phyloP scores from a whole-genome alignment of 1,140 invertebrate species.

The Diuraphis noxia region DNA sequence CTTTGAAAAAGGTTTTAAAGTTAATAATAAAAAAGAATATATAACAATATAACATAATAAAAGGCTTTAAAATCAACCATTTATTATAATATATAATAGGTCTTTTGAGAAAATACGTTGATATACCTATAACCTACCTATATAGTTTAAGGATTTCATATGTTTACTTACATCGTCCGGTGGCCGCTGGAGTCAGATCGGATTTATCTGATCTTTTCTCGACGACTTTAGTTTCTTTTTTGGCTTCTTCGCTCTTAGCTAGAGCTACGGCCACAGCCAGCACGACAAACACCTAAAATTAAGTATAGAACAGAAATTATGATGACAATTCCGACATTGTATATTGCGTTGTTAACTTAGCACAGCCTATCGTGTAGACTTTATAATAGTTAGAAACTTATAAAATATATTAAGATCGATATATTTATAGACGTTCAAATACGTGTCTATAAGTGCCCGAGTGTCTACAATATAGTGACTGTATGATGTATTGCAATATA shows the following conservation, averaged over 20 bases:
- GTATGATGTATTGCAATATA: background rate
- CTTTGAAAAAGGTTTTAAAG: background rate
- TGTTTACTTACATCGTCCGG: constrained; percentile 33
- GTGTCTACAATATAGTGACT: background rate
- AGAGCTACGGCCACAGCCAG: constrained; percentile 39
- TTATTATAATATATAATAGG: background rate
- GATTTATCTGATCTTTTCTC: constrained; percentile 39
- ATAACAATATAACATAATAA: background rate
- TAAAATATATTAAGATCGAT: background rate
- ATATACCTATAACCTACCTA: too few relatives aligned
- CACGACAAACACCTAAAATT: constrained; percentile 10
- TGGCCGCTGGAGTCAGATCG: constrained; percentile 19
- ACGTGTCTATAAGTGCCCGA: background rate
- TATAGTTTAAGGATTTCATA: background rate
- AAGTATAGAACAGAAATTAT: background rate
- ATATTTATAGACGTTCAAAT: background rate
- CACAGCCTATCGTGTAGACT: background rate
- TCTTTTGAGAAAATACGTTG: background rate
- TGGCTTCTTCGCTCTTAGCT: constrained; percentile 22
- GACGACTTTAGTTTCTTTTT: constrained; percentile 34
- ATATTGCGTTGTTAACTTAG: background rate
- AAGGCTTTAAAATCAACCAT: too few relatives aligned
- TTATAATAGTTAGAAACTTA: background rate
- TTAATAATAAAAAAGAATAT: background rate
- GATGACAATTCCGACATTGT: background rate